phyloP scores from a whole-genome alignment of 1,140 invertebrate genomes.

The Marisa cornuarietis region DNA sequence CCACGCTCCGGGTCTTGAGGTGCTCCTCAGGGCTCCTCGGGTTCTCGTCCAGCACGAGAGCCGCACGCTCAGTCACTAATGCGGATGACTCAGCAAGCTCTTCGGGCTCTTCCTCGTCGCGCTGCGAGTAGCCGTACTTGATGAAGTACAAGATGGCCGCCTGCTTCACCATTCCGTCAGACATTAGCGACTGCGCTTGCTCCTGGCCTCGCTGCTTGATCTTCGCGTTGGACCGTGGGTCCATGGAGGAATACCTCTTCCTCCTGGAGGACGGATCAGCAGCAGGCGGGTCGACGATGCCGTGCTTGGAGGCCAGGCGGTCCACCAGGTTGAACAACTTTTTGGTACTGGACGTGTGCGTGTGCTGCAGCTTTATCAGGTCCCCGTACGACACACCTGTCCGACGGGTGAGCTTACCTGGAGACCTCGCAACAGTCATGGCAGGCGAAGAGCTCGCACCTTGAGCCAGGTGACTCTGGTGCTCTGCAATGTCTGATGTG shows the following conservation, averaged over 20 bases:
- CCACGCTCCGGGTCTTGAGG: no score
- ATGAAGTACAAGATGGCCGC: slow-evolving; percentile 19
- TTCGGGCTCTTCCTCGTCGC: not conserved
- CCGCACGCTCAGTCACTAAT: no score
- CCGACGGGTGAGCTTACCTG: slow-evolving; percentile 3
- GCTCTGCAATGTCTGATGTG: not conserved
- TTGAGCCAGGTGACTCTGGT: not conserved
- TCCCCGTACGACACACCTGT: slow-evolving; percentile 38
- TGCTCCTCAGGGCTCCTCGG: no score
- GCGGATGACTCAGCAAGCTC: not conserved
- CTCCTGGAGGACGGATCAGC: not conserved
- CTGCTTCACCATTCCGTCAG: not conserved
- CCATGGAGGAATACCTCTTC: not conserved
- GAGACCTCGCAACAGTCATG: not conserved
- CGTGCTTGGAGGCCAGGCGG: slow-evolving; percentile 34
- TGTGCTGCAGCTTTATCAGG: slow-evolving; percentile 40
- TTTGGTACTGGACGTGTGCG: slow-evolving; percentile 32
- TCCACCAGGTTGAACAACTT: slow-evolving; percentile 41
- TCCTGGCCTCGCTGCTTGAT: slow-evolving; percentile 13
- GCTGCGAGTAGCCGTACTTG: slow-evolving; percentile 17
- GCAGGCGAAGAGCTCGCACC: not conserved
- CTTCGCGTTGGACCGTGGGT: slow-evolving; percentile 12
- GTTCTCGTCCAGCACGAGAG: no score
- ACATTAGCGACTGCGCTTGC: not conserved
- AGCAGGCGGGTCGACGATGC: slow-evolving; percentile 26